Conservation (phyloP, 2,113 vertebrate genomes). For the Phylloscopus whistleri region DNA sequence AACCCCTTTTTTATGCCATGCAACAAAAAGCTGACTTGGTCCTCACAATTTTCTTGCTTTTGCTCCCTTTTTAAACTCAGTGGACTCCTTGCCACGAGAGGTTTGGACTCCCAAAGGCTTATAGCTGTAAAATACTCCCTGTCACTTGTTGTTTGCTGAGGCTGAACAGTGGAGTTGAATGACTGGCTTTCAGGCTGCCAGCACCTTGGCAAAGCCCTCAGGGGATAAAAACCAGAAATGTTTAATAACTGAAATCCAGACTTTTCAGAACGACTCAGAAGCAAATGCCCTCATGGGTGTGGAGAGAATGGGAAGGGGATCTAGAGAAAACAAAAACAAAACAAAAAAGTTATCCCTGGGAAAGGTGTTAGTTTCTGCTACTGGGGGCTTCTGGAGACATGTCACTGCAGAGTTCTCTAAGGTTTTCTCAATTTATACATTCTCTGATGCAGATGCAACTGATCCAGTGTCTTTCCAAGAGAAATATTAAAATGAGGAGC, state of each 20-base stretch:
- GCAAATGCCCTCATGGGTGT: neutral
- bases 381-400: neutral
- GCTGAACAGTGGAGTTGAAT: neutral
- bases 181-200: neutral
- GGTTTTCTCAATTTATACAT: neutral
- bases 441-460: neutral
- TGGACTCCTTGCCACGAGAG: neutral
- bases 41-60: neutral
- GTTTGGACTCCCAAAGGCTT: neutral
- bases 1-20: neutral
- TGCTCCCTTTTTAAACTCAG: neutral
- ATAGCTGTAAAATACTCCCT: neutral
- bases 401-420: neutral
- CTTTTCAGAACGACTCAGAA: neutral
- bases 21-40: neutral
- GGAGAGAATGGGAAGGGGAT: neutral
- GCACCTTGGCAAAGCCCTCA: neutral
- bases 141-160: neutral
- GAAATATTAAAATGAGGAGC: neutral
- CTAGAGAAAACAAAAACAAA: neutral
- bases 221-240: neutral
- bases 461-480: neutral
- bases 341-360: neutral
- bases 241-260: neutral
- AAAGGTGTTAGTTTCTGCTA: neutral